Base-by-base conservation (phyloP, 2,113 vertebrate species). In the Grus americana region DNA sequence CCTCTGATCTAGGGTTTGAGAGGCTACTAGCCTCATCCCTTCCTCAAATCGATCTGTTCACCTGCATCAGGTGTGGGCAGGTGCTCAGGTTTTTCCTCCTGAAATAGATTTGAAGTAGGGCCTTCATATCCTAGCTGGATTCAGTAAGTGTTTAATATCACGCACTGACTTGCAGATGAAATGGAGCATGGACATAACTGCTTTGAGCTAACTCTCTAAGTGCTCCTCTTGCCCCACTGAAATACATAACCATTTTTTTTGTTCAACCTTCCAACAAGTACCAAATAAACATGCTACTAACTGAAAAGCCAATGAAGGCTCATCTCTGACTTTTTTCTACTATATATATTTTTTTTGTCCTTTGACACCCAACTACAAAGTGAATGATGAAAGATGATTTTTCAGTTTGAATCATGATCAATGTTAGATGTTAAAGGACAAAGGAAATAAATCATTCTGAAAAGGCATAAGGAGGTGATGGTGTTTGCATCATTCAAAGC, bases 361-460 rank as follows among this genome's bases (percentile, higher is more conserved):
- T 96, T 96, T 95, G 93, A 68, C 57, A 68, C 40, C 34, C 27
- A 92, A 0, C 49, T 74, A 72, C 91, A 96, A 96, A 89, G 92
- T 94, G 93, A 93, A 71, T 46, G 47, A 91, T 93, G 91, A 96
- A 65, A 87, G 86, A 93, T 79, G 83, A 92, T 94, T 95, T 97
- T 96, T 96, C 92, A 84, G 2, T 92, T 92, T 97, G 91, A 97
- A 89, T 96, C 83, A 96, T 87, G 84, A 94, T 89, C 80, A 50
- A 61, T 92, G 32, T 78, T 92, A 94, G 86, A 91, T 54, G 57
- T 91, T 87, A 95, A 89, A 94, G 86, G 88, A 93, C 89, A 92
- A 92, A 94, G 54, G 44, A 96, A 92, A 97, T 95, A 95, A 94
- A 97, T 96, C 89, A 96, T 92, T 86, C 52, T 85, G 52, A 92